Conservation (phyloP, 2,797 vertebrate species). For the Paedocypris micromegethes region DNA sequence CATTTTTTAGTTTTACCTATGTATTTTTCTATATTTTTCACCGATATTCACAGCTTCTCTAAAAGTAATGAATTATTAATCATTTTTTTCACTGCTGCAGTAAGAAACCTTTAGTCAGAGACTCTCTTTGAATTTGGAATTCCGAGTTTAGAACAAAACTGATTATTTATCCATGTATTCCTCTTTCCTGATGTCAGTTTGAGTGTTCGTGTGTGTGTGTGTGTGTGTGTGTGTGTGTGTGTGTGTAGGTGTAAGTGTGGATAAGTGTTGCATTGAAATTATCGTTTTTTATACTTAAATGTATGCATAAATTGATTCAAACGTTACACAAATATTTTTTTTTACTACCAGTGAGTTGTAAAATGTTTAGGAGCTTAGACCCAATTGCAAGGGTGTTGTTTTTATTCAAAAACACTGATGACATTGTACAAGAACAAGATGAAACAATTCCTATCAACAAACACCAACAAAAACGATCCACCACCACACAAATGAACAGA, state of each 20-base stretch:
- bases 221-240: slow-evolving; percentile 39
- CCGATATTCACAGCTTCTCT: slow-evolving; percentile 60
- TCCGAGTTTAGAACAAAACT: slow-evolving; percentile 43
- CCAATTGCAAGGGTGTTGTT: no score
- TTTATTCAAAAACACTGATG: no score
- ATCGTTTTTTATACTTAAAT: not conserved
- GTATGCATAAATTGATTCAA: no score
- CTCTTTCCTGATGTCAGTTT: slow-evolving; percentile 29
- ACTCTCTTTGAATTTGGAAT: slow-evolving; percentile 52
- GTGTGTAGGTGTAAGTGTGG: slow-evolving; percentile 10
- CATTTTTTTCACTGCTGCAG: slow-evolving; percentile 54
- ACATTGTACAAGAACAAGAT: no score
- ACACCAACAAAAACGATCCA: no score
- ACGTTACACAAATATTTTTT: no score
- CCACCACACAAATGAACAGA: no score
- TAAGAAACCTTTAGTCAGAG: slow-evolving; percentile 52
- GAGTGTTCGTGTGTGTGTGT: slow-evolving; percentile 22
- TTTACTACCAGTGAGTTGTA: no score
- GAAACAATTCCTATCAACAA: no score
- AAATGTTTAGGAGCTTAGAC: no score
- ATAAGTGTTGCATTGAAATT: slow-evolving; percentile 12
- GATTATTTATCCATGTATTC: slow-evolving; percentile 24
- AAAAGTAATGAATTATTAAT: slow-evolving; percentile 77
- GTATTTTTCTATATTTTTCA: slow-evolving; percentile 42
- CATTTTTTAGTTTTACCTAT: slow-evolving; percentile 59